These are phyloP conservation scores for Coryphaenoides rupestris DNA, from an alignment of 2,113 vertebrate genomes.

Conservation along the genomic window DNA sequence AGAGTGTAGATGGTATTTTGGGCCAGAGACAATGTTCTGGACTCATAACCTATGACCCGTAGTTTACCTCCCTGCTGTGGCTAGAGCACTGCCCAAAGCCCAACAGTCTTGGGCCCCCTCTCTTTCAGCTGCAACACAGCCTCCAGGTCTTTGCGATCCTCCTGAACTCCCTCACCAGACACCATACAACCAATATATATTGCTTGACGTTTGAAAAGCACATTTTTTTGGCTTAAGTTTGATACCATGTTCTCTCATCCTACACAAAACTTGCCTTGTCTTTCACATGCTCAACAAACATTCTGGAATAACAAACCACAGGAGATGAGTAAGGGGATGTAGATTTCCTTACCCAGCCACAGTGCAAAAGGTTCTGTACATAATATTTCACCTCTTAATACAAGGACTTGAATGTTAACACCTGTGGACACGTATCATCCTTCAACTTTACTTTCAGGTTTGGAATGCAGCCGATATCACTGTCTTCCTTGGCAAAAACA, in stretches of 20 bases:
- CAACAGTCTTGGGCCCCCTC: slow-evolving; percentile 1
- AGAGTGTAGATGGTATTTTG: not conserved
- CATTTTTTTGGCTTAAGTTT: slow-evolving; percentile 21
- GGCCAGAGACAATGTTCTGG: not conserved
- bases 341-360: too few relatives aligned
- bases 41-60: too few relatives aligned
- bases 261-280: not conserved
- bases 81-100: too few relatives aligned
- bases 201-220: slow-evolving; percentile 13
- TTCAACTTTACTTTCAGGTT: too few relatives aligned
- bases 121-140: slow-evolving; percentile 1
- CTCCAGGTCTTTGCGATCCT: slow-evolving; percentile 18
- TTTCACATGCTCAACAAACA: not conserved
- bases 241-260: slow-evolving; percentile 11
- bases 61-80: too few relatives aligned
- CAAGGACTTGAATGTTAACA: too few relatives aligned
- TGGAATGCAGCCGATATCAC: too few relatives aligned
- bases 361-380: too few relatives aligned
- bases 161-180: slow-evolving; percentile 17
- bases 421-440: too few relatives aligned
- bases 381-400: too few relatives aligned
- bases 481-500: too few relatives aligned
- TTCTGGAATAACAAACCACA: slow-evolving; percentile 13
- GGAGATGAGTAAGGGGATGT: too few relatives aligned
- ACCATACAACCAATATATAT: slow-evolving; percentile 18